phyloP scores from a whole-genome alignment of 1,140 invertebrate genomes.

The Musca domestica region DNA sequence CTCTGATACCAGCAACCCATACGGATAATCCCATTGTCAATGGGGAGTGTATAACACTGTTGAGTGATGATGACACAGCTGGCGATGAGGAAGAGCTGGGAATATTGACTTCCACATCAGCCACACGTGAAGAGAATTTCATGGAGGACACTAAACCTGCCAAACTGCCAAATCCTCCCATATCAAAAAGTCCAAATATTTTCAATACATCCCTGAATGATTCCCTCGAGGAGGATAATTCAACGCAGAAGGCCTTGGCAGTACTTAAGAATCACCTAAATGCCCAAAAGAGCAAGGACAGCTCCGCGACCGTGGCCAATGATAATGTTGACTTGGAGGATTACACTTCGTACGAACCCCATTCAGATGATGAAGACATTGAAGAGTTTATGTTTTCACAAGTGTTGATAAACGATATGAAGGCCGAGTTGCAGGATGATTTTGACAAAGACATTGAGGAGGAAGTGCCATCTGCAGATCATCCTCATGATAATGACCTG shows the following conservation, averaged over 20 bases:
- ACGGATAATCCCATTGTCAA: background rate
- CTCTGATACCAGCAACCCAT: background rate
- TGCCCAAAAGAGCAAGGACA: background rate
- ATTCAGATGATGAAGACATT: conserved; percentile 2
- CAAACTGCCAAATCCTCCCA: background rate
- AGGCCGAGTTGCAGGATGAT: conserved; percentile 38
- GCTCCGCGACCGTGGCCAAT: background rate
- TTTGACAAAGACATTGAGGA: conserved; percentile 20
- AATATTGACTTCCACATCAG: background rate
- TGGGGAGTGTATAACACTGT: conserved; percentile 18
- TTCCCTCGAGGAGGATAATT: background rate
- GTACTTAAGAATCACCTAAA: background rate
- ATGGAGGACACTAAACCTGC: background rate
- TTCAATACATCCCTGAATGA: conserved; percentile 22
- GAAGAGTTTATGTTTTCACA: conserved; percentile 25
- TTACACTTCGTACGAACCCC: background rate
- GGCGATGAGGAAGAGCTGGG: background rate
- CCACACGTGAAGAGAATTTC: background rate
- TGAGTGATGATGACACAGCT: conserved; percentile 22
- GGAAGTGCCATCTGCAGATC: background rate
- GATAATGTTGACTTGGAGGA: conserved; percentile 20
- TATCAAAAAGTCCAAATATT: conserved; percentile 20
- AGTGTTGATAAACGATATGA: conserved; percentile 34
- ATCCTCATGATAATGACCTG: background rate
- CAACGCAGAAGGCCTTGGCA: background rate